A percentile compares a stretch with the other conserved stretches of the same genome.
Evolutionary conservation across 2,888 invertebrate species (phyloP).

Genomic region (Standfussiana lucernea): DNA sequence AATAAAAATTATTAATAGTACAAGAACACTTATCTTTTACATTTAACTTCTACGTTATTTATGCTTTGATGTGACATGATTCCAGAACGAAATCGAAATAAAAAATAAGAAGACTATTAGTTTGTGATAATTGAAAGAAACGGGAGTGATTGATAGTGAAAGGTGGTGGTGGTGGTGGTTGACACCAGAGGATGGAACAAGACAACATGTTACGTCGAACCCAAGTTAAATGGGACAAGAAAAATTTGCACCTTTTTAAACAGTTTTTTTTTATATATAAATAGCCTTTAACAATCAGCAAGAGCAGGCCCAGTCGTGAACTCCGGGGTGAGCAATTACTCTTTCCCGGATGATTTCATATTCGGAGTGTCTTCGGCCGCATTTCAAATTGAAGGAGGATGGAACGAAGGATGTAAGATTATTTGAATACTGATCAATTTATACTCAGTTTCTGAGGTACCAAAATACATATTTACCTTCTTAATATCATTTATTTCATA

Average conservation of each 20-base stretch:
- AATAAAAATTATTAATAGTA: too few relatives aligned
- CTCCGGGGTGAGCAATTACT: constrained; percentile 81
- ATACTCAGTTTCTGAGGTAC: not conserved
- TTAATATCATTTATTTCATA: constrained; percentile 66
- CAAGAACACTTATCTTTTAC: too few relatives aligned
- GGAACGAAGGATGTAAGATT: constrained; percentile 86
- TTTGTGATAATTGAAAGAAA: not conserved
- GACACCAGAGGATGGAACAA: not conserved
- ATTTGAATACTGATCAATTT: not conserved
- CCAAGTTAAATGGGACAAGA: not conserved
- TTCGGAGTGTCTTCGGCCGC: constrained; percentile 92
- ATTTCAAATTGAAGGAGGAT: constrained; percentile 92
- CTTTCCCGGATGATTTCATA: constrained; percentile 90
- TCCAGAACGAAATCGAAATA: too few relatives aligned
- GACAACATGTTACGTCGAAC: not conserved
- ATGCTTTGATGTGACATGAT: too few relatives aligned
- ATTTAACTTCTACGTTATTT: too few relatives aligned
- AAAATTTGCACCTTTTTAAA: not conserved
- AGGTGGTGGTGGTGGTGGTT: too few relatives aligned
- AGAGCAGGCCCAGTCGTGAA: constrained; percentile 72
- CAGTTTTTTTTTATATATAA: too few relatives aligned
- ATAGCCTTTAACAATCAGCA: too few relatives aligned
- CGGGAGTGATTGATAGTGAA: not conserved
- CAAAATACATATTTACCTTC: not conserved
- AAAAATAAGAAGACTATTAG: too few relatives aligned